Conservation (phyloP, 92 coral and sea anemone genomes). For the Palythoa grandis region DNA sequence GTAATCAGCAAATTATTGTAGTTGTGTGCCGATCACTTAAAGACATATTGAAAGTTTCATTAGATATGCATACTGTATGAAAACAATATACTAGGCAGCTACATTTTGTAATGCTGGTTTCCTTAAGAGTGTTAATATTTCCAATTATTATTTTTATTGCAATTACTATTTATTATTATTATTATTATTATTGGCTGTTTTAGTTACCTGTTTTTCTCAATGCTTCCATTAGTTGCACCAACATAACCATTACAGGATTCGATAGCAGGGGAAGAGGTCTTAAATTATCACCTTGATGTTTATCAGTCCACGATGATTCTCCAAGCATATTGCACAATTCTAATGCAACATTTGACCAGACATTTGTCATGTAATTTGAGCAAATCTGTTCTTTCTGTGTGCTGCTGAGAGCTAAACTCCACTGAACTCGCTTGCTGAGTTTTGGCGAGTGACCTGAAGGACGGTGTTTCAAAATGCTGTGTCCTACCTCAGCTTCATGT, state of each 20-base stretch:
- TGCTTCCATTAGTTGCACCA: constrained; percentile 64
- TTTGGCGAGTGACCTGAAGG: constrained; percentile 66
- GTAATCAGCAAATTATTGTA: too few species aligned
- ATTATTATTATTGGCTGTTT: neutral
- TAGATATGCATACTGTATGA: too few species aligned
- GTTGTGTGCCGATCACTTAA: too few species aligned
- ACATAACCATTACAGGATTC: constrained; percentile 43
- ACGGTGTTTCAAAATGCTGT: constrained; percentile 76
- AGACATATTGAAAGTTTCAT: too few species aligned
- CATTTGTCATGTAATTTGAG: constrained; percentile 63
- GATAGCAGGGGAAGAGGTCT: constrained; percentile 75
- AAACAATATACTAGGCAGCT: too few species aligned
- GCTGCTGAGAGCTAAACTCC: constrained; percentile 69
- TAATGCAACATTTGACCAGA: constrained; percentile 77
- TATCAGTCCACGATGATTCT: constrained; percentile 40
- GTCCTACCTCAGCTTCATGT: constrained; percentile 61
- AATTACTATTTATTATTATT: neutral
- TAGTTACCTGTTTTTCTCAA: constrained; percentile 68
- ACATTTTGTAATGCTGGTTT: too few species aligned
- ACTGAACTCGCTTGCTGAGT: constrained; percentile 79
- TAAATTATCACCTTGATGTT: neutral
- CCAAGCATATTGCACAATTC: constrained; percentile 63
- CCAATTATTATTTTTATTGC: neutral
- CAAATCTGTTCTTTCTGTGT: constrained; percentile 71
- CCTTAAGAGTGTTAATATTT: too few species aligned